Percentiles rank a stretch among this genome's conserved stretches.
Evolutionary conservation across 2,797 vertebrate species (phyloP).

Genomic region (Bufotes viridis): DNA sequence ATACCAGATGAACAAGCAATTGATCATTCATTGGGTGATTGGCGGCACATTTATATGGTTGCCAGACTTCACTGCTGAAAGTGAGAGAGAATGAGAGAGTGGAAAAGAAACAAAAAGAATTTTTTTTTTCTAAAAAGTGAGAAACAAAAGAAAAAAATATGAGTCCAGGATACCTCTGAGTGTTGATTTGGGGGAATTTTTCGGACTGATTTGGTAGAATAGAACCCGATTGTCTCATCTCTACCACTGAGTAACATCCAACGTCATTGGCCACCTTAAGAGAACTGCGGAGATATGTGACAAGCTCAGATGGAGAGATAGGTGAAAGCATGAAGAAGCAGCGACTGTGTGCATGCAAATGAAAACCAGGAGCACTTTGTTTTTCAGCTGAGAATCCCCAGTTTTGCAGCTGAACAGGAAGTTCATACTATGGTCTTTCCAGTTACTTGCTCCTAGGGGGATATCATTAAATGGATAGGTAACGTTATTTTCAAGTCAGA

Average conservation of each 20-base stretch:
- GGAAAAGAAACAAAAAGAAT: no score
- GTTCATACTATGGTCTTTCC: constrained; percentile 52
- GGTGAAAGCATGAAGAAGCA: background rate
- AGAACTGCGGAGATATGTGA: constrained; percentile 8
- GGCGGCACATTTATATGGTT: no score
- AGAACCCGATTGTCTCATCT: no score
- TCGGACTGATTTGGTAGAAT: no score
- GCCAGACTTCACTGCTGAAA: no score
- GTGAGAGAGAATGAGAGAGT: no score
- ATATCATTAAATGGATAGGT: constrained; percentile 60
- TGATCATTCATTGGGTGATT: no score
- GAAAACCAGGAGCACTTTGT: constrained; percentile 55
- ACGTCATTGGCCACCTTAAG: background rate
- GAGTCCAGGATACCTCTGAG: no score
- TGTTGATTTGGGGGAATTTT: no score
- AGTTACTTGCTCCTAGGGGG: constrained; percentile 60
- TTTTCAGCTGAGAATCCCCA: constrained; percentile 42
- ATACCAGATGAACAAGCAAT: no score
- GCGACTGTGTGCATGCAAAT: constrained; percentile 25
- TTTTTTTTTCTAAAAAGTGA: no score
- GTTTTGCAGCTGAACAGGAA: constrained; percentile 60
- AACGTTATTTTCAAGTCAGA: constrained; percentile 60
- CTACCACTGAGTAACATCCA: background rate
- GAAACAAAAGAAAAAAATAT: no score
- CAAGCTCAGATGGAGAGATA: background rate